Conservation (phyloP, 23 tunicate species). For the Clavelina lepadiformis region DNA sequence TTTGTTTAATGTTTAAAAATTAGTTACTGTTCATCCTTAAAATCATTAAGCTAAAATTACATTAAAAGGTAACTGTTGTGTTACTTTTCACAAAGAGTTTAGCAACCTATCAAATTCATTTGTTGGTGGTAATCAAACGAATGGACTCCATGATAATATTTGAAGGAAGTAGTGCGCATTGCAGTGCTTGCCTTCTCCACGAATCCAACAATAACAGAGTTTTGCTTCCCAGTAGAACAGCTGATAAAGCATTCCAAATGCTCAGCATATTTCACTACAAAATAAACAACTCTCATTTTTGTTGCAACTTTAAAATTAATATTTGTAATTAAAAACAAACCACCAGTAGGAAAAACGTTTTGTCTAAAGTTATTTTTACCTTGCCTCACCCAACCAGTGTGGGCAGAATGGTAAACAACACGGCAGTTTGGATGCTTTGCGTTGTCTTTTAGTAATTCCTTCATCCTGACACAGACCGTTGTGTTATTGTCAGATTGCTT, state of each 20-base stretch:
- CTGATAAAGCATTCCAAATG: constrained; percentile 93
- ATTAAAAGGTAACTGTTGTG: background rate
- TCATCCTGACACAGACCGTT: constrained; percentile 62
- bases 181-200: constrained; percentile 74
- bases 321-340: background rate
- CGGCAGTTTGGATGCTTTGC: constrained; percentile 76
- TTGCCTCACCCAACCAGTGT: constrained; percentile 93
- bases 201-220: constrained; percentile 71
- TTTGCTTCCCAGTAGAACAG: constrained; percentile 84
- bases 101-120: constrained; percentile 79
- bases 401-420: constrained; percentile 74
- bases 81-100: background rate
- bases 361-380: constrained; percentile 8
- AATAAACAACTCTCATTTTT: background rate
- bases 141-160: constrained; percentile 74
- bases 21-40: background rate
- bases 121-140: constrained; percentile 81
- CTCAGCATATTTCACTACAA: constrained; percentile 76
- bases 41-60: background rate
- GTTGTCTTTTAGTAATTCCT: constrained; percentile 58
- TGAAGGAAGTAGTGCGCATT: constrained; percentile 83
- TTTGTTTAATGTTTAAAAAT: background rate
- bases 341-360: background rate
- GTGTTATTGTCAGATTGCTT: constrained; percentile 66
- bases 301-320: background rate